A percentile compares a stretch with the other conserved stretches of the same genome.
phyloP scores from a whole-genome alignment of 1,140 invertebrate species.

The Drosophila kepulauana region DNA sequence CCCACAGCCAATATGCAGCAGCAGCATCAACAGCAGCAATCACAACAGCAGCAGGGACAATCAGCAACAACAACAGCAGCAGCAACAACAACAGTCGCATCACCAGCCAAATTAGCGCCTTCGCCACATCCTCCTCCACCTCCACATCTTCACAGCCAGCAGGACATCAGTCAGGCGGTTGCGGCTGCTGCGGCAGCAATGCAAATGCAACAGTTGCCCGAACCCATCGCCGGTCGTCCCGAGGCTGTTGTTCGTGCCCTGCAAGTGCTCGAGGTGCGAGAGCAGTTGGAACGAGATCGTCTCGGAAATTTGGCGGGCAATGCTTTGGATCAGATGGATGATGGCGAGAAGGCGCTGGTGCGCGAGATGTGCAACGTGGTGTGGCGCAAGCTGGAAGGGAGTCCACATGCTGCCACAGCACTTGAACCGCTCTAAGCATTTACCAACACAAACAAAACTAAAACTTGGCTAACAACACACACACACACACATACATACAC shows the following conservation, averaged over 20 bases:
- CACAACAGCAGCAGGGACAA: slow-evolving; percentile 87
- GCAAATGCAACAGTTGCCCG: slow-evolving; percentile 84
- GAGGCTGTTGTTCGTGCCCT: slow-evolving; percentile 96
- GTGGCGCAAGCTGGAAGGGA: slow-evolving; percentile 87
- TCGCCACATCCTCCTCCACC: slow-evolving; percentile 50
- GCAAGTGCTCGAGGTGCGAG: slow-evolving; percentile 95
- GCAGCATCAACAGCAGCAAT: slow-evolving; percentile 85
- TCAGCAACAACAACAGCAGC: slow-evolving; percentile 85
- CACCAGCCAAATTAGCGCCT: slow-evolving; percentile 83
- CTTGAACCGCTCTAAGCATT: slow-evolving; percentile 74
- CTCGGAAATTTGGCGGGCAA: slow-evolving; percentile 78
- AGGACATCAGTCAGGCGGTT: slow-evolving; percentile 56
- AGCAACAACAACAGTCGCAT: slow-evolving; percentile 69
- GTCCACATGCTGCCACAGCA: slow-evolving; percentile 76
- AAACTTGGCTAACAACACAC: slow-evolving; percentile 72
- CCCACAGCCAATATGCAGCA: slow-evolving; percentile 85
- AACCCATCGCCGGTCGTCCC: slow-evolving; percentile 88
- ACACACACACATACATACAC: slow-evolving; percentile 21
- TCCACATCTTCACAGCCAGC: slow-evolving; percentile 25
- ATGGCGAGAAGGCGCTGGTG: slow-evolving; percentile 96
- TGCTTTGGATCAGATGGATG: slow-evolving; percentile 89
- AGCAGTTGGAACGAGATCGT: slow-evolving; percentile 90
- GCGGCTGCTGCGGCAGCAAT: slow-evolving; percentile 64
- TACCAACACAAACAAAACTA: slow-evolving; percentile 10
- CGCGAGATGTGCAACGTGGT: slow-evolving; percentile 98